Evolutionary conservation across 2,113 vertebrate species (phyloP).

Genomic region (Pipa parva): DNA sequence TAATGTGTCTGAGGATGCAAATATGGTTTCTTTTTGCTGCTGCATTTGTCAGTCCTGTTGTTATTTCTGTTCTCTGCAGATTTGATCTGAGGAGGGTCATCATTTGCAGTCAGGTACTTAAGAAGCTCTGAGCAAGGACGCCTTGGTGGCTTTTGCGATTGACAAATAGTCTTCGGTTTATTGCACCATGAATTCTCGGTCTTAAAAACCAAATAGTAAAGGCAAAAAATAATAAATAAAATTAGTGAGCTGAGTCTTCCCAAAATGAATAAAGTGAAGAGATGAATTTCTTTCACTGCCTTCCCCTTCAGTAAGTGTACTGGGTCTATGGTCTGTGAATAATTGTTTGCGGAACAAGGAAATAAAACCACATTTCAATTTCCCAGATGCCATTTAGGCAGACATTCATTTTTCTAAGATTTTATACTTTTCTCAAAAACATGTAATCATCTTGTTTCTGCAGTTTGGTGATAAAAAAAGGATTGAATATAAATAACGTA

Average conservation of each 20-base stretch:
- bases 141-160: slow-evolving; percentile 88
- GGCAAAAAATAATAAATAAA: slow-evolving; percentile 46
- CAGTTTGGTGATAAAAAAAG: slow-evolving; percentile 54
- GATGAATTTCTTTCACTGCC: slow-evolving; percentile 51
- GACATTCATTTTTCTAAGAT: slow-evolving; percentile 68
- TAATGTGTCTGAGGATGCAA: slow-evolving; percentile 79
- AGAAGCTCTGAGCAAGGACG: slow-evolving; percentile 97
- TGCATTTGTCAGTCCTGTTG: slow-evolving; percentile 86
- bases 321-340: slow-evolving; percentile 75
- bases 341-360: slow-evolving; percentile 77
- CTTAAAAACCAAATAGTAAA: slow-evolving; percentile 62
- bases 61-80: slow-evolving; percentile 81
- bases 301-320: slow-evolving; percentile 59
- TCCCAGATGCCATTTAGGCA: slow-evolving; percentile 71
- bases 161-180: slow-evolving; percentile 86
- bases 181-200: slow-evolving; percentile 91
- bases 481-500: slow-evolving; percentile 54
- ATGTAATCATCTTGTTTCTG: slow-evolving; percentile 72
- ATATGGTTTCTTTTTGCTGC: slow-evolving; percentile 76
- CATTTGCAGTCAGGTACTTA: slow-evolving; percentile 94
- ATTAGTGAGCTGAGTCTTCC: slow-evolving; percentile 75
- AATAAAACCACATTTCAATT: slow-evolving; percentile 76
- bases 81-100: slow-evolving; percentile 90
- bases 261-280: slow-evolving; percentile 76
- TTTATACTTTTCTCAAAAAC: slow-evolving; percentile 67